Evolutionary conservation across 2,797 vertebrate species (phyloP).

Genomic region (Premnoplex brunnescens): DNA sequence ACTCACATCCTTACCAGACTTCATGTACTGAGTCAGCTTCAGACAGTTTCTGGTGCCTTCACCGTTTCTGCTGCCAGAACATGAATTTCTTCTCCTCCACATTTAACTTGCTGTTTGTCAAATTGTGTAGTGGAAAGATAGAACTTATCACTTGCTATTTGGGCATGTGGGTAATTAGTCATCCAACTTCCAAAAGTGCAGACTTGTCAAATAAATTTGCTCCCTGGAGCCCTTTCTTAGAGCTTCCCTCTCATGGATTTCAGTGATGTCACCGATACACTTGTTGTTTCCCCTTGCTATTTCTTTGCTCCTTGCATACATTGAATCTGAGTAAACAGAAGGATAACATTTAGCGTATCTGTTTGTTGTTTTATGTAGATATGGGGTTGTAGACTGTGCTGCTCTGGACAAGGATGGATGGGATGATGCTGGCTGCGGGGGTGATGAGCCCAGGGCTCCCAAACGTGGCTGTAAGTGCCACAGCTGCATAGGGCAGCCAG

Average conservation of each 20-base stretch:
- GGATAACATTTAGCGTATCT: conserved; percentile 71
- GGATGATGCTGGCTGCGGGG: conserved; percentile 78
- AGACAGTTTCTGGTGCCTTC: neutral
- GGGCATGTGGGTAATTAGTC: neutral
- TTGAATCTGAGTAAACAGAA: neutral
- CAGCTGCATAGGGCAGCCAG: conserved; percentile 83
- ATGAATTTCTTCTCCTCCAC: neutral
- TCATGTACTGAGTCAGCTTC: neutral
- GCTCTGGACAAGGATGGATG: conserved; percentile 83
- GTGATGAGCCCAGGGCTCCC: conserved; percentile 75
- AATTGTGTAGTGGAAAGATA: neutral
- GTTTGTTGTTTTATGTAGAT: conserved; percentile 80
- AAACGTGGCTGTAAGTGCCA: conserved; percentile 79
- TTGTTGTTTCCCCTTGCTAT: accelerated
- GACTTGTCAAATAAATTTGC: neutral
- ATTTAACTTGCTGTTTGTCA: neutral
- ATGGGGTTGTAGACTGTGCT: conserved; percentile 84
- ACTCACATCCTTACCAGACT: neutral
- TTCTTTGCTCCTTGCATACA: neutral
- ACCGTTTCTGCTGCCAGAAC: neutral
- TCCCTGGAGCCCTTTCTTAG: neutral
- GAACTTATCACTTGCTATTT: neutral
- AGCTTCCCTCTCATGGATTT: neutral
- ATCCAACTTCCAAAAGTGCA: neutral
- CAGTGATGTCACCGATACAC: neutral